Evolutionary conservation across 2,797 vertebrate species (phyloP).

Genomic region (Artibeus jamaicensis): DNA sequence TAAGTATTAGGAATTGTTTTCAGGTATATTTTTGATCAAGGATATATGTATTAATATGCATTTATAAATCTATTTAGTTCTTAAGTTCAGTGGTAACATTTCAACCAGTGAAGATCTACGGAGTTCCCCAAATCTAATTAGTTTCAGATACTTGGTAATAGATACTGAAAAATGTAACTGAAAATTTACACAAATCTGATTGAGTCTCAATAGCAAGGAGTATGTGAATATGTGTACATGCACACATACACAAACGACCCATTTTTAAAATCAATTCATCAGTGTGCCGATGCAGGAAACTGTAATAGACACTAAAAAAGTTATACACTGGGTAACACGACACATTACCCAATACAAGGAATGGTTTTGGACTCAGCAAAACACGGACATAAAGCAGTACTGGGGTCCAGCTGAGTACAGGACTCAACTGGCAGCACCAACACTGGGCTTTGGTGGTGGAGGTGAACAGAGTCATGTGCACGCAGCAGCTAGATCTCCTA

Average conservation of each 20-base stretch:
- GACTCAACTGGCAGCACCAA: background rate
- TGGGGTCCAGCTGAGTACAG: background rate
- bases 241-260: background rate
- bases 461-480: background rate
- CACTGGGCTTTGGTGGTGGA: background rate
- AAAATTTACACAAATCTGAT: background rate
- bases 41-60: background rate
- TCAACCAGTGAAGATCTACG: background rate
- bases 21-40: background rate
- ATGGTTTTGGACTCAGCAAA: background rate
- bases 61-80: background rate
- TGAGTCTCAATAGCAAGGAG: background rate
- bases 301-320: background rate
- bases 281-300: background rate
- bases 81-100: background rate
- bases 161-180: background rate
- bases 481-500: background rate
- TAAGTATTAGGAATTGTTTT: background rate
- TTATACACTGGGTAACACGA: background rate
- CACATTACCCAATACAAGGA: background rate
- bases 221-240: background rate
- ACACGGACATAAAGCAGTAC: background rate
- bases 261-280: background rate
- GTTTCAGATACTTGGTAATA: background rate
- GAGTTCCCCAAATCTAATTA: background rate